Evolutionary conservation across 2,113 vertebrate species (phyloP).

Genomic region (Equus quagga): DNA sequence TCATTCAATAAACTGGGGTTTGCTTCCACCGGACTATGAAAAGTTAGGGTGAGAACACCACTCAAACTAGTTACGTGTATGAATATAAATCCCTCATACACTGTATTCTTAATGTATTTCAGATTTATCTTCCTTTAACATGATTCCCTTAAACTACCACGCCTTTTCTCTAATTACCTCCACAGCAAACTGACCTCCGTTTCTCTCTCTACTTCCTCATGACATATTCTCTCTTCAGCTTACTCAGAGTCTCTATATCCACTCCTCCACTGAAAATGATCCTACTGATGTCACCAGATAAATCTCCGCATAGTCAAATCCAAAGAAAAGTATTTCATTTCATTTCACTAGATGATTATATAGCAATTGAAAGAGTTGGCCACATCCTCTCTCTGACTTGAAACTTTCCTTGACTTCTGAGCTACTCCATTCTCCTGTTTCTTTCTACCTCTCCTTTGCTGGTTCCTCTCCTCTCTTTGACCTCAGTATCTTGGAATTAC

Average conservation of each 20-base stretch:
- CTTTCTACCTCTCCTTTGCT: neutral
- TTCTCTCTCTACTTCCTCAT: neutral
- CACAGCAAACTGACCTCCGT: neutral
- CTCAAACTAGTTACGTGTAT: neutral
- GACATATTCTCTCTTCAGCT: neutral
- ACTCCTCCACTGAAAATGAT: neutral
- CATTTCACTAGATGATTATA: neutral
- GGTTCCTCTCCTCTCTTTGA: neutral
- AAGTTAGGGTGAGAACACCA: neutral
- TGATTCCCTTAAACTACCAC: neutral
- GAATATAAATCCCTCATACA: neutral
- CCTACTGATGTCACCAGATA: neutral
- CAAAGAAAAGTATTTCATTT: neutral
- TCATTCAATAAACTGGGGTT: neutral
- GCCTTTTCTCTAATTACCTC: neutral
- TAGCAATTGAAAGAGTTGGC: neutral
- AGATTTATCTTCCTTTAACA: neutral
- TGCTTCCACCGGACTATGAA: neutral
- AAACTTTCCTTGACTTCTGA: neutral
- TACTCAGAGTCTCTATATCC: neutral
- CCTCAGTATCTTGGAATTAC: neutral
- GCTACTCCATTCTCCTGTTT: neutral
- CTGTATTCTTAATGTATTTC: neutral
- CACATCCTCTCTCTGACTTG: neutral
- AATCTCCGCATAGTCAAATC: neutral